Conservation (phyloP, 2,113 vertebrate genomes). For the Gila orcuttii region DNA sequence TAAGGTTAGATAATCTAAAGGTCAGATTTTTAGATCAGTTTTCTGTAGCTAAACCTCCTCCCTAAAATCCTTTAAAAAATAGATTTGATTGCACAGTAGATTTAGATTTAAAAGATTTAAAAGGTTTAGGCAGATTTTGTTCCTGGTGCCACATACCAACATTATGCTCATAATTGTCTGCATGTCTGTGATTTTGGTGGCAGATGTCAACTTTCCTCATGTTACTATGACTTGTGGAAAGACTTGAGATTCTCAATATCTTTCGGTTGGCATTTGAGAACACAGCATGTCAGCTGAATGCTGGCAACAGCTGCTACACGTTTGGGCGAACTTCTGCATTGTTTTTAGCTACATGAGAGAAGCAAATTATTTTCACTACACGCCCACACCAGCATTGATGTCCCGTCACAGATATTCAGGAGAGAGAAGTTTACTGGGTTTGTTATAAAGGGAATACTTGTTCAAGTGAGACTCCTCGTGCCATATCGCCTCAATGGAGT, state of each 20-base stretch:
- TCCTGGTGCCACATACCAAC: neutral
- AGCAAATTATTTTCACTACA: conserved; percentile 65
- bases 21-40: too few species aligned
- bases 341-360: conserved; percentile 56
- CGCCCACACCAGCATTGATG: conserved; percentile 49
- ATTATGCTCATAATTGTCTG: neutral
- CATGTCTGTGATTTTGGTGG: neutral
- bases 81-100: too few species aligned
- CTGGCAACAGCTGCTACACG: neutral
- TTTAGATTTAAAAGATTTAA: too few species aligned
- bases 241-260: neutral
- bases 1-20: too few species aligned
- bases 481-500: conserved; percentile 70
- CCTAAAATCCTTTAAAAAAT: too few species aligned
- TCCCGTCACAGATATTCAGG: conserved; percentile 76
- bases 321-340: conserved; percentile 24
- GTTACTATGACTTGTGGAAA: neutral
- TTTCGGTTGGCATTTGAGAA: neutral
- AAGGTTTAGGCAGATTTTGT: neutral
- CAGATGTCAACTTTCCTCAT: neutral
- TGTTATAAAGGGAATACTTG: conserved; percentile 69
- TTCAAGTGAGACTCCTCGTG: conserved; percentile 81
- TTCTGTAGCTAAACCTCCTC: too few species aligned
- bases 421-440: conserved; percentile 76
- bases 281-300: neutral